Base-by-base conservation (phyloP, 2,888 invertebrate species). In the Drosophila lutescens region DNA sequence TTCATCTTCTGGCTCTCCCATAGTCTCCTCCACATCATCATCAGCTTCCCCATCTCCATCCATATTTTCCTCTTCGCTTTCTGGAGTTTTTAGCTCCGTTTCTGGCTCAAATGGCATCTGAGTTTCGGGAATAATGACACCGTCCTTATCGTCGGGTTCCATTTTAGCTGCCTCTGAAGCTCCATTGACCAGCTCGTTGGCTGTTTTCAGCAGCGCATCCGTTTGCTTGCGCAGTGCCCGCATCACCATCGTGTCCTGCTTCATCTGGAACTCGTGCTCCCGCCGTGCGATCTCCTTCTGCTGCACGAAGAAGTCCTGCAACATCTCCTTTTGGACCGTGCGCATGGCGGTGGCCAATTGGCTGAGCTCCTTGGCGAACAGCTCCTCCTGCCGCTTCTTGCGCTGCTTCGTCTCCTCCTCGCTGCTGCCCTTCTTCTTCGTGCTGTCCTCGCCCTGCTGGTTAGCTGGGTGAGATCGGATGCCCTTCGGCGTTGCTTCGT, bases 251-350 rank as follows among this genome's bases (percentile, higher is more conserved):
- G 78, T 74, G 51, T 92, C 91, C 46, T 92, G 92, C 26, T 81
- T 83, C 65, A 91, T 80, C 57, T 92, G 91, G 66, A 92, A 92
- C 56, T 90, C 90, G 43, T 92, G 91, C 66, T 92, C 92, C 2
- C 88, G 82, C 10, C 90, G 89, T 4, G 90, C 87, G 8, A 92
- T 44, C 44, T 90, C 82, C 68, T 90, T 91, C 72, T 92, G 92
- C 50, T 90, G 90, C 36, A 84, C 76, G 46, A 92, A 92, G 74
- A 92, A 92, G 44, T 91, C 89, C 15, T 82, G 74, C 17, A 92
- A 79, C 79, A 92, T 86, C 56, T 91, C 88, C 4, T 84, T 88
- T 34, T 92, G 91, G 13, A 91, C 89, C 54, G 76, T 69, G 0
- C 87, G 86, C 74, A 92, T 65, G 15, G 89, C 89, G 15, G 56